Conservation (phyloP, 1,140 invertebrate genomes). For the Pogonognathellus flavescens region DNA sequence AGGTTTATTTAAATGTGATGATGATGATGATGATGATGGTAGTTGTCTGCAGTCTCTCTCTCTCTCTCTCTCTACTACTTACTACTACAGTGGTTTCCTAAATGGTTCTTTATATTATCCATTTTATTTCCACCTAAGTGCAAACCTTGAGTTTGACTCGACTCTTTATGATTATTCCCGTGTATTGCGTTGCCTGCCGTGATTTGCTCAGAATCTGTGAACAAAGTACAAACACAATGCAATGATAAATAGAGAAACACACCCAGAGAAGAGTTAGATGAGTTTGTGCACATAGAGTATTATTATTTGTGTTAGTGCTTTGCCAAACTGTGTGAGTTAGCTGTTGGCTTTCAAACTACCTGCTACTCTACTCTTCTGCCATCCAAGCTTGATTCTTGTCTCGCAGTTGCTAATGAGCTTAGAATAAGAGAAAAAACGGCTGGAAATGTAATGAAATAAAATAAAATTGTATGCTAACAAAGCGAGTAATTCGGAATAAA, state of each 20-base stretch:
- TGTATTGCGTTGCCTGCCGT: neutral
- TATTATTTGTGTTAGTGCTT: too few relatives aligned
- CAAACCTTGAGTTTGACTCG: slow-evolving; percentile 41
- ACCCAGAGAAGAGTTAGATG: neutral
- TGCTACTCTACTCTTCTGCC: neutral
- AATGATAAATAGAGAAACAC: slow-evolving; percentile 1
- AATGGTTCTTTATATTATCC: slow-evolving; percentile 40
- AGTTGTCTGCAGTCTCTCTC: neutral
- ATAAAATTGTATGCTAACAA: slow-evolving; percentile 43
- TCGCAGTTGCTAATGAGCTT: slow-evolving; percentile 32
- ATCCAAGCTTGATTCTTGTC: slow-evolving; percentile 9
- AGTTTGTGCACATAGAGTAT: too few relatives aligned
- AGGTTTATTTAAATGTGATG: slow-evolving; percentile 40
- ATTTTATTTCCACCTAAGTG: slow-evolving; percentile 37
- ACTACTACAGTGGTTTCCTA: slow-evolving; percentile 17
- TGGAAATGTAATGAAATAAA: slow-evolving; percentile 46
- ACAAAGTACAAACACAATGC: neutral
- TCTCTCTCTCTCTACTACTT: too few relatives aligned
- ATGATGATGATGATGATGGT: slow-evolving; percentile 14
- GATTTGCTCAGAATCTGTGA: slow-evolving; percentile 1
- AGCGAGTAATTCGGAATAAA: slow-evolving; percentile 48
- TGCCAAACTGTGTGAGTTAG: too few relatives aligned
- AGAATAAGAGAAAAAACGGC: slow-evolving; percentile 12
- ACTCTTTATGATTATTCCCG: slow-evolving; percentile 36
- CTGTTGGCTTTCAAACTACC: too few relatives aligned